Conservation (phyloP, 53 echinoderm and acorn worm genomes). For the Echinometra lucunter region DNA sequence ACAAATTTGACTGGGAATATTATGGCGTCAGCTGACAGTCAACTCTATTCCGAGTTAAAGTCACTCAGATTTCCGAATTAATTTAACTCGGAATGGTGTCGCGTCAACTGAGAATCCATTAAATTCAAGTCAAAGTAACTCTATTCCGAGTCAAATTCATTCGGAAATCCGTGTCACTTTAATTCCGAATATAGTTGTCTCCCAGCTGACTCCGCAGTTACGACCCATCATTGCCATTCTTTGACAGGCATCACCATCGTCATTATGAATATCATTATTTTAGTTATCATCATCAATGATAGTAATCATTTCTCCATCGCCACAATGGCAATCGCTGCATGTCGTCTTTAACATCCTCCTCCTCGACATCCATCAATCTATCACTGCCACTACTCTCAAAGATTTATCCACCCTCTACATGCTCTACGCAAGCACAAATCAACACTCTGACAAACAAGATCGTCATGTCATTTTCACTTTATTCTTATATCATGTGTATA, state of each 20-base stretch:
- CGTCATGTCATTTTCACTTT: neutral
- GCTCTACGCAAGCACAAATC: neutral
- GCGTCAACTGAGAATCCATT: no score
- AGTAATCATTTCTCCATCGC: neutral
- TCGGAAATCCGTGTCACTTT: no score
- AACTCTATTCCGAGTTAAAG: no score
- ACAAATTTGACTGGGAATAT: no score
- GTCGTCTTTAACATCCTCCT: neutral
- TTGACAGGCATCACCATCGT: neutral
- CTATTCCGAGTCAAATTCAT: no score
- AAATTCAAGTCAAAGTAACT: no score
- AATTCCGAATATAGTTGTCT: no score
- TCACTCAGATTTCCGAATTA: no score
- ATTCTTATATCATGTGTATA: constrained; percentile 34
- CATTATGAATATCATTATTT: neutral
- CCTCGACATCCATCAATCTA: neutral
- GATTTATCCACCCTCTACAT: no score
- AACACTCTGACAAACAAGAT: neutral
- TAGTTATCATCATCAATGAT: neutral
- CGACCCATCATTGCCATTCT: neutral
- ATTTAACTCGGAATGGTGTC: no score
- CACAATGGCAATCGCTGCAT: neutral
- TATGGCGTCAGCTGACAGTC: no score
- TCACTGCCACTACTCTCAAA: neutral
- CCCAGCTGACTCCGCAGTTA: no score